Evolutionary conservation across 1,140 invertebrate genomes (phyloP), one percentile per base, ranked within the genome.

Genomic region (Batillaria attramentaria): DNA sequence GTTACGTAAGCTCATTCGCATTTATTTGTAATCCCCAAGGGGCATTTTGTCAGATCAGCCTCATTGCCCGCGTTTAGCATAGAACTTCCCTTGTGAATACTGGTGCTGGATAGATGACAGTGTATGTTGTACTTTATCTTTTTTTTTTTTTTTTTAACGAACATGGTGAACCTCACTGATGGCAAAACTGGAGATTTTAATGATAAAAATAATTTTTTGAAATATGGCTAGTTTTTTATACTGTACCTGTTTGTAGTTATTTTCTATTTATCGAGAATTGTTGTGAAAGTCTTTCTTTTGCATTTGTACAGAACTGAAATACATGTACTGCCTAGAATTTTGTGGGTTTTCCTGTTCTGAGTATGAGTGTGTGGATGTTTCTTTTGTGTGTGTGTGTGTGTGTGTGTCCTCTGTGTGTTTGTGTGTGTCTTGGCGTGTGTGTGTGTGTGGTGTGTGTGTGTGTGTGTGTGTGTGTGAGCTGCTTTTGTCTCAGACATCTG

Each of bases 221-320:
- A n/a, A n/a, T n/a, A n/a, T n/a, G n/a, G n/a, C 10, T 33, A 35
- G n/a, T 31, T 65, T 65, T 65, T 65, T 65, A 65, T 41, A 69
- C 20, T 31, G n/a, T n/a, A 24, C 35, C 13, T 35, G 33, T 35
- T 1, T 46, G 20, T 46, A 37, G 68, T 46, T 70, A 28, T 6
- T 43, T 70, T 39, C 39, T 70, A 70, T 39, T 42, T 70, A 70
- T 39, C 39, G 28, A n/a, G 39, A 42, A 42, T n/a, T 18, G 41
- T 46, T 46, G 68, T 70, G 68, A 70, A 39, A 70, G 68, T 70
- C 68, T 70, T 70, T 70, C 68, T 70, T n/a, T n/a, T n/a, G 68
- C 68, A 70, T 70, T 28, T 70, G 68, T 70, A 70, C 68, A 70
- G 39, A 70, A 70, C 33, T 70, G 68, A 39, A 70, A 70, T 70